Evolutionary conservation across 2,797 vertebrate species (phyloP), one percentile per base, ranked within the genome.

Genomic region (Sebastes minor): DNA sequence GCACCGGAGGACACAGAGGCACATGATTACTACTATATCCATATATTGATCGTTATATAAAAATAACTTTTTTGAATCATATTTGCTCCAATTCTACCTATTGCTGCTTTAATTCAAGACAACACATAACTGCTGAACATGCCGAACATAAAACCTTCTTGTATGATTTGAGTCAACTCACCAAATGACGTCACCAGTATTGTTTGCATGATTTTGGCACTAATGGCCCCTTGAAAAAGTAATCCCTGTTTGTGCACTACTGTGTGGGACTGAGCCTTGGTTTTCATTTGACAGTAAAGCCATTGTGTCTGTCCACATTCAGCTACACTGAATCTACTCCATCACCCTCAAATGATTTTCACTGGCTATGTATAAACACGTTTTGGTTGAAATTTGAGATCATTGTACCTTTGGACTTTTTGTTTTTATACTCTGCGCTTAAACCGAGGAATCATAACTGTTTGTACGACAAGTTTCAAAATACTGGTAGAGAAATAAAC

Each of bases 381-480:
- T 75, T 86, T 76, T 71, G 71, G 53, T 25, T 72, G 68, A 85
- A 75, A 82, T 80, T 14, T 66, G 76, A 76, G 65, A 69, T 68
- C 60, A 27, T 12, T 70, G 46, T 70, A 67, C 59, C 61, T 70
- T 81, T 64, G 28, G 13, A 35, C 2, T 53, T 42, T 65, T 67
- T 61, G 27, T 56, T 61, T 75, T 84, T 78, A 32, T 52, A 23
- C 46, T 70, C 64, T 89, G 64, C 33, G 65, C 67, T 69, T 76
- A 79, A 86, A 83, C 65, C 67, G 33, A 77, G 77, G 35, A 86
- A 85, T 84, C 83, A 83, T 57, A 88, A 90, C 78, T 89, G 87
- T 89, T 86, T 89, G 87, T 83, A 69, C 23, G 53, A 71, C 49
- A 64, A 76, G 76, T 89, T 79, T 76, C 64, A 87, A 89, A 91